phyloP scores from a whole-genome alignment of 2,888 invertebrate genomes.

The Celastrina argiolus region DNA sequence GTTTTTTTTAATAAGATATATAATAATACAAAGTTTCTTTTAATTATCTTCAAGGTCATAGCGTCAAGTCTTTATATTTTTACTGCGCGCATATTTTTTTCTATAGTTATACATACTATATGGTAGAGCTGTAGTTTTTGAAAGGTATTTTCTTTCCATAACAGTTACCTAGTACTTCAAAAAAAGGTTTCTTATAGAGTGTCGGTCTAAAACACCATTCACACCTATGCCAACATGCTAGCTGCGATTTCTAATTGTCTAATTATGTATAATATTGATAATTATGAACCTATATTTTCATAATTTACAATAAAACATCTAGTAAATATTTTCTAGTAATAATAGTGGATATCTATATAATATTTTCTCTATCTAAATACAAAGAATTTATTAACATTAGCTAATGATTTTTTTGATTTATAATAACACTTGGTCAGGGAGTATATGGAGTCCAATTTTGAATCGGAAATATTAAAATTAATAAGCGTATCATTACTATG shows the following conservation, averaged over 20 bases:
- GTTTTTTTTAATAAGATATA: too few species aligned
- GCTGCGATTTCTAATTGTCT: background rate
- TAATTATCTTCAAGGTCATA: too few species aligned
- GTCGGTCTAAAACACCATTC: background rate
- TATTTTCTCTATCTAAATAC: constrained; percentile 36
- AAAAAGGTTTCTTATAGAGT: background rate
- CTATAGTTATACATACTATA: too few species aligned
- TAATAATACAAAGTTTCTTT: too few species aligned
- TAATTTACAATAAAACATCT: constrained; percentile 48
- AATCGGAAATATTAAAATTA: constrained; percentile 77
- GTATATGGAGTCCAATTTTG: constrained; percentile 73
- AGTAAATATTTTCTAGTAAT: constrained; percentile 4
- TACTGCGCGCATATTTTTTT: too few species aligned
- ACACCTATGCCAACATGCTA: background rate
- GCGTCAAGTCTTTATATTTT: too few species aligned
- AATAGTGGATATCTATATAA: constrained; percentile 7
- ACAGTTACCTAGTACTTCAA: background rate
- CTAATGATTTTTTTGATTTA: constrained; percentile 43
- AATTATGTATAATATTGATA: background rate
- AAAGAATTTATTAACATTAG: constrained; percentile 8
- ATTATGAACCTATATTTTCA: constrained; percentile 42
- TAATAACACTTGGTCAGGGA: constrained; percentile 75
- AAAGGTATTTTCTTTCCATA: too few species aligned
- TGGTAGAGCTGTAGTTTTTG: too few species aligned
- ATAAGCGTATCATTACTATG: constrained; percentile 77